phyloP scores from a whole-genome alignment of 2,113 vertebrate genomes.

The Quiscalus mexicanus region DNA sequence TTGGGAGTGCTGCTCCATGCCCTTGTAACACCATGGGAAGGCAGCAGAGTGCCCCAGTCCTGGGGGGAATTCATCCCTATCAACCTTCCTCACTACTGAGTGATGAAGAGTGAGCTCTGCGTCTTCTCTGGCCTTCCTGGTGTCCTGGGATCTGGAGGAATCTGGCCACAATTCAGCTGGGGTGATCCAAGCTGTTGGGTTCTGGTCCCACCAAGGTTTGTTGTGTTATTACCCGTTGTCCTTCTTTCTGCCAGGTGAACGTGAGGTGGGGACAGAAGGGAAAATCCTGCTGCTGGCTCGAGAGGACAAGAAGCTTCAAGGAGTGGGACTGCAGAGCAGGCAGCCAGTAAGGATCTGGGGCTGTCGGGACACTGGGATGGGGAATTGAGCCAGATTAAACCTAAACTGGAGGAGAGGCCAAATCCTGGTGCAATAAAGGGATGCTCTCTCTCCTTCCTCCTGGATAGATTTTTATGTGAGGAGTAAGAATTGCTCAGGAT shows the following conservation, averaged over 20 bases:
- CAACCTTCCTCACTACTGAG: not conserved
- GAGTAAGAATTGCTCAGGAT: not conserved
- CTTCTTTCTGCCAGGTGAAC: conserved; percentile 71
- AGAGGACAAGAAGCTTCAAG: conserved; percentile 81
- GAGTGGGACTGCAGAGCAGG: conserved; percentile 79
- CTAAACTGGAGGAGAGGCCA: not conserved
- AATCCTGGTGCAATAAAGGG: not conserved
- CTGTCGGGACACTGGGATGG: not conserved
- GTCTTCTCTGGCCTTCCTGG: not conserved
- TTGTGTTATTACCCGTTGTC: not conserved
- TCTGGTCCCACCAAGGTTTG: not conserved
- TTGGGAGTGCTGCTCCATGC: fast-evolving
- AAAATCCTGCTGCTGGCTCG: conserved; percentile 80
- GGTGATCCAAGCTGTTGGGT: not conserved
- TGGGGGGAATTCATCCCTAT: not conserved
- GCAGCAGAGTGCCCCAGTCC: fast-evolving
- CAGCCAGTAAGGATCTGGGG: conserved; percentile 70
- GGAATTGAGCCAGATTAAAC: not conserved
- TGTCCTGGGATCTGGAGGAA: too few species aligned
- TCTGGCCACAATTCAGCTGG: not conserved
- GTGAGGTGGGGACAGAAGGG: conserved; percentile 78
- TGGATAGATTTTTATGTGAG: not conserved
- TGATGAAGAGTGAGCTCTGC: not conserved
- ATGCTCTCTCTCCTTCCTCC: not conserved
- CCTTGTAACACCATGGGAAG: not conserved